phyloP scores from a whole-genome alignment of 2,888 invertebrate genomes.

The Eustalomyia histrio region DNA sequence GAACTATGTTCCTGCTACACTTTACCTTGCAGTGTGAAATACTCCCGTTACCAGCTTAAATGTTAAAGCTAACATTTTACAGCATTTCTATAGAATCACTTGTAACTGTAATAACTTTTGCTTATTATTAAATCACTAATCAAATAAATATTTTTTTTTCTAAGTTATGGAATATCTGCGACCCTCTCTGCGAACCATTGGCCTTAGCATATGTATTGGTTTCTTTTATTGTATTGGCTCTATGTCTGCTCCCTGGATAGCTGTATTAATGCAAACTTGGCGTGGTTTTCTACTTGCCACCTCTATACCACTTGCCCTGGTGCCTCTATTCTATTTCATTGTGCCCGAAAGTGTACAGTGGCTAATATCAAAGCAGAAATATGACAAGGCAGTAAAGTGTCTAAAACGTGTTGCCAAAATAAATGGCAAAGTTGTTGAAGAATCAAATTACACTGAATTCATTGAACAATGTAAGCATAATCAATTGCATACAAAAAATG shows the following conservation, averaged over 20 bases:
- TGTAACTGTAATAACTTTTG: too few relatives aligned
- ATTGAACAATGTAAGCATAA: conserved; percentile 72
- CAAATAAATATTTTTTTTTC: background rate
- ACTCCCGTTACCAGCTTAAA: too few relatives aligned
- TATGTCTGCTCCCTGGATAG: conserved; percentile 81
- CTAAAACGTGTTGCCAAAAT: conserved; percentile 81
- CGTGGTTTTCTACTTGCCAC: conserved; percentile 80
- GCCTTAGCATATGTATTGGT: conserved; percentile 82
- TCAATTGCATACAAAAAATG: conserved; percentile 61
- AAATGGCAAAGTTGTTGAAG: conserved; percentile 80
- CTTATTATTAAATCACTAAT: too few relatives aligned
- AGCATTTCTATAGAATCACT: too few relatives aligned
- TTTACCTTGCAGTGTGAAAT: too few relatives aligned
- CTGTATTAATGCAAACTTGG: conserved; percentile 80
- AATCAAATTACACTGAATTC: conserved; percentile 73
- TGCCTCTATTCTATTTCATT: conserved; percentile 81
- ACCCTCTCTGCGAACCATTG: conserved; percentile 80
- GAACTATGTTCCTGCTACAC: too few relatives aligned
- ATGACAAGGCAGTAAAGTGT: conserved; percentile 80
- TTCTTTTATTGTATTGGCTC: conserved; percentile 82
- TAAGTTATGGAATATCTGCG: conserved; percentile 82
- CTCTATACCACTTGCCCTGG: conserved; percentile 80
- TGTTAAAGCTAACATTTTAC: too few relatives aligned
- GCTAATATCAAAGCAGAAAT: conserved; percentile 81
- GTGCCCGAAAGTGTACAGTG: conserved; percentile 83